Base-by-base conservation (phyloP, 2,888 invertebrate genomes). In the Apodemia zela region DNA sequence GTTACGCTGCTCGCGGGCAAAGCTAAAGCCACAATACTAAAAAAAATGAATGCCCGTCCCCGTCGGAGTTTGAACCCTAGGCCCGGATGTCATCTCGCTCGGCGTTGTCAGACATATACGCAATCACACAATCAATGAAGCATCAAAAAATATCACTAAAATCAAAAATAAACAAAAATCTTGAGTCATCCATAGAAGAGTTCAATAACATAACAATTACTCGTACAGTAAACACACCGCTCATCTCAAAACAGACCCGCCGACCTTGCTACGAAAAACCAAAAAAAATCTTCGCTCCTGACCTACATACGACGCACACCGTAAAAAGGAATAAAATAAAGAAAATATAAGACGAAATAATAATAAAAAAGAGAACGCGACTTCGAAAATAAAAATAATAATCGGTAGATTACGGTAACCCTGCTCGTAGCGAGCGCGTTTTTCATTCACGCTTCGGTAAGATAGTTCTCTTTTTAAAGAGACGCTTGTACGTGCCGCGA, bases 401-500 rank as follows among this genome's bases (percentile, higher is more conserved):
- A 89, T 82, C 80, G 78, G 77, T 77, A 84, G 86, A 88, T 89
- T 89, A 90, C 90, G 84, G 90, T 89, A 82, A 84, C 80, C 73
- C 75, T n/a, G 77, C 73, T 71, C 78, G 82, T 77, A 79, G 81
- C 78, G 79, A 79, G 73, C 78, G 84, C 82, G 85, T 87, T 88
- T 87, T 88, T 88, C 91, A 91, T 90, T 91, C 90, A 90, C 90
- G 90, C 91, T 85, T 77, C 75, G 82, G 69, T 79, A 73, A 78
- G 83, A 90, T 90, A 90, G 89, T 91, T 89, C 82, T 90, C 87
- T 89, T 90, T 90, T 91, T 90, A 87, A 85, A 82, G 72, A 69
- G 76, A 78, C 80, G 73, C 79, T 47, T 80, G 84, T 86, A 88
- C 89, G 89, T 89, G 89, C 87, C 84, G 81, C 80, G 79, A 80